A percentile compares a stretch with the other conserved stretches of the same genome.
phyloP scores from a whole-genome alignment of 2,113 vertebrate species.

The Glareola pratincola region DNA sequence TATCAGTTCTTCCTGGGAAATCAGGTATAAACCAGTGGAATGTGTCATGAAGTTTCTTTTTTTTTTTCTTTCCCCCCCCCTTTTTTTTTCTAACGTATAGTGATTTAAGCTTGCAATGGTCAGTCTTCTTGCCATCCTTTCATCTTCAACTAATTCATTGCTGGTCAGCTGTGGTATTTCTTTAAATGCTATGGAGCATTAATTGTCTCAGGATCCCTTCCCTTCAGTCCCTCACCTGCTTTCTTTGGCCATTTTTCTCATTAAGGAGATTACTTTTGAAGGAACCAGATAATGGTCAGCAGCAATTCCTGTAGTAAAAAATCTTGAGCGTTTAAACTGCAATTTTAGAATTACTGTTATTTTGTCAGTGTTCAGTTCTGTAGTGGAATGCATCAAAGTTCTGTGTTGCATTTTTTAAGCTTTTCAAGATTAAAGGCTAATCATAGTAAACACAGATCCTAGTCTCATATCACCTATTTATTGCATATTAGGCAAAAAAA shows the following conservation, averaged over 20 bases:
- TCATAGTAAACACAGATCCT: background rate
- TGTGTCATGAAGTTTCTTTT: constrained; percentile 69
- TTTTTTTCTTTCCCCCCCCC: background rate
- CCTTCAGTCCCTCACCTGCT: constrained; percentile 6
- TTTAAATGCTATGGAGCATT: constrained; percentile 57
- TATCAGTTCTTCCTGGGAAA: constrained; percentile 99
- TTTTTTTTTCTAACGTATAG: constrained; percentile 20
- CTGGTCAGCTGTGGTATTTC: constrained; percentile 72
- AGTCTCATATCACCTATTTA: background rate
- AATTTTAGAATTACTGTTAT: background rate
- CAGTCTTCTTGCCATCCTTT: constrained; percentile 55
- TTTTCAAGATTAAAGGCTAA: background rate
- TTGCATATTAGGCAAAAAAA: background rate
- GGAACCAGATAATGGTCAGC: constrained; percentile 73
- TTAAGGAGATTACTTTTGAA: constrained; percentile 77
- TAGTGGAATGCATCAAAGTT: background rate
- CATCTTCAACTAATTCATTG: constrained; percentile 69
- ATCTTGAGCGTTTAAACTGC: background rate
- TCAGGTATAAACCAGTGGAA: constrained; percentile 92
- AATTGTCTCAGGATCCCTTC: constrained; percentile 24
- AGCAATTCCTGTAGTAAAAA: background rate
- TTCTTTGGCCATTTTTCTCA: constrained; percentile 59
- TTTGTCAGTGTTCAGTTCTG: background rate
- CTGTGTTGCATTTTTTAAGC: background rate
- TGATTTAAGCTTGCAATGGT: constrained; percentile 75